Conservation (phyloP, 1,140 invertebrate genomes). For the Prorops nasuta region DNA sequence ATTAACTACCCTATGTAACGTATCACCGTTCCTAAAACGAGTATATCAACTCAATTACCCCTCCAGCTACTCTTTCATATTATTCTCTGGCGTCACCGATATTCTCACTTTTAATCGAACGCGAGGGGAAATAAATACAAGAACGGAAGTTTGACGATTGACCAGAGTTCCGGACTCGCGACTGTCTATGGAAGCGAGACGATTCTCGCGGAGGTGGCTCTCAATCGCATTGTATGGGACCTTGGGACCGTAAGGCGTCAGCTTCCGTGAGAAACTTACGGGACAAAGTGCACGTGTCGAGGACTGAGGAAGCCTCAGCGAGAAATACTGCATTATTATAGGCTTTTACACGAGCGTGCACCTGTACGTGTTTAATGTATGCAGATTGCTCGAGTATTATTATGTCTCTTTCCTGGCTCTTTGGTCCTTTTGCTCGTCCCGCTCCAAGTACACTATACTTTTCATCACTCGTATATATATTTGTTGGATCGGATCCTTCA, state of each 20-base stretch:
- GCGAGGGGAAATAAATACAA: too few relatives aligned
- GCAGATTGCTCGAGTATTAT: conserved; percentile 50
- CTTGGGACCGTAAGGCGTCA: conserved; percentile 35
- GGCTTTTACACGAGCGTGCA: conserved; percentile 10
- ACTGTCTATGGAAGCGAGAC: conserved; percentile 8
- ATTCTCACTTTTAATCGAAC: too few relatives aligned
- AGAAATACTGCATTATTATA: conserved; percentile 5
- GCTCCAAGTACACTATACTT: too few relatives aligned
- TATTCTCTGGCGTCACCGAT: too few relatives aligned
- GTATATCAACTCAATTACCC: too few relatives aligned
- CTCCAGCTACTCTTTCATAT: too few relatives aligned
- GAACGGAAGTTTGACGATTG: too few relatives aligned
- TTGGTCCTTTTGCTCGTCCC: not conserved
- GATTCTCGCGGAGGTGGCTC: conserved; percentile 12
- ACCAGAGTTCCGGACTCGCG: too few relatives aligned
- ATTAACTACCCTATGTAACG: too few relatives aligned
- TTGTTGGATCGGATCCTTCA: too few relatives aligned
- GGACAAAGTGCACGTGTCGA: conserved; percentile 29
- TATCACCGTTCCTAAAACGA: too few relatives aligned
- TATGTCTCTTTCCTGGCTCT: conserved; percentile 41
- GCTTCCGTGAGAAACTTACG: conserved; percentile 47
- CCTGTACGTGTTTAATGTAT: conserved; percentile 41
- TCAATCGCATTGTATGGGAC: conserved; percentile 29
- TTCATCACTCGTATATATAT: too few relatives aligned
- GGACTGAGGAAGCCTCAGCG: conserved; percentile 11